These are phyloP conservation scores for Cephalopachus bancanus DNA, from an alignment of 2,797 vertebrate genomes.

Conservation along the genomic window DNA sequence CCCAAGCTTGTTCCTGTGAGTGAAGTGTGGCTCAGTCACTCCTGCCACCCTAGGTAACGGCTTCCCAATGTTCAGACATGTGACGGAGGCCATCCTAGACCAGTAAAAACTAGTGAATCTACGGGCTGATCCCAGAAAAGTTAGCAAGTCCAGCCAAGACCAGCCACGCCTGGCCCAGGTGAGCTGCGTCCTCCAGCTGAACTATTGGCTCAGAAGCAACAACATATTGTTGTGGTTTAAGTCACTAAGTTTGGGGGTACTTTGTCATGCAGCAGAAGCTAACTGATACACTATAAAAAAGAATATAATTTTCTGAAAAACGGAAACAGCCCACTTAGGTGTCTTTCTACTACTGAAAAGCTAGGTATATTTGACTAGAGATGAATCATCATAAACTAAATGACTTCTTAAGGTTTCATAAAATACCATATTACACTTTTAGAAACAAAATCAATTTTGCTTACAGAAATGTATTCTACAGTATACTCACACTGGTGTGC, in stretches of 20 bases:
- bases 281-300: neutral
- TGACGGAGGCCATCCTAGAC: neutral
- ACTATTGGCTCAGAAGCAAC: neutral
- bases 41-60: neutral
- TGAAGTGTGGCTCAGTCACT: neutral
- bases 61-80: neutral
- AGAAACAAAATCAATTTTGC: conserved; percentile 45
- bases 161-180: neutral
- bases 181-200: neutral
- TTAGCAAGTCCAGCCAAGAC: neutral
- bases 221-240: neutral
- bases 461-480: neutral
- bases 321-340: neutral
- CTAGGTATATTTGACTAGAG: neutral
- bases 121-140: too few species aligned
- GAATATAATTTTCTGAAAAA: neutral
- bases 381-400: conserved; percentile 27
- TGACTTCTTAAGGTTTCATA: neutral
- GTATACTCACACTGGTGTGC: neutral
- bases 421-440: neutral
- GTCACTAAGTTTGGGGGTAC: neutral
- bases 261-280: neutral
- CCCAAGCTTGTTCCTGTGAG: neutral
- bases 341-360: neutral
- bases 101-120: neutral